phyloP scores from a whole-genome alignment of 2,113 vertebrate species.

The Perccottus glenii region DNA sequence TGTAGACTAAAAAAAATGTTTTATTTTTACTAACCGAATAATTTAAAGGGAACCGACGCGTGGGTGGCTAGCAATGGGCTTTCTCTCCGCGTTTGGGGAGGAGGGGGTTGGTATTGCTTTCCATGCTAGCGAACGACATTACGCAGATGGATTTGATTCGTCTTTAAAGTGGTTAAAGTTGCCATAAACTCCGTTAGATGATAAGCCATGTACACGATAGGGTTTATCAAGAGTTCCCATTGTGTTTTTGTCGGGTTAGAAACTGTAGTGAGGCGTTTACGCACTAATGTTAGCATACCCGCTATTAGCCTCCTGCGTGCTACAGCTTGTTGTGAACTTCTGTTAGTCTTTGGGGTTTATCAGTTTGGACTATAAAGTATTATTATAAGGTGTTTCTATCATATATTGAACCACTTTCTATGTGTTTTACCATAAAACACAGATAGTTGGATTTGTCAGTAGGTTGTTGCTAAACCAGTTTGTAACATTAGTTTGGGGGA shows the following conservation, averaged over 20 bases:
- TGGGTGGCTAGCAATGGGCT: constrained; percentile 61
- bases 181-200: constrained; percentile 34
- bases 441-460: not conserved
- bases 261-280: constrained; percentile 13
- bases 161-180: constrained; percentile 64
- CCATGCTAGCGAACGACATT: constrained; percentile 60
- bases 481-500: constrained; percentile 15
- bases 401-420: not conserved
- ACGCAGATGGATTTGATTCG: constrained; percentile 60
- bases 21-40: constrained; percentile 14
- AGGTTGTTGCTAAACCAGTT: constrained; percentile 42
- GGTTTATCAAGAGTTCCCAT: accelerated
- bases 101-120: constrained; percentile 60
- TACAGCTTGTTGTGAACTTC: constrained; percentile 26
- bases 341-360: not conserved
- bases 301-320: constrained; percentile 55
- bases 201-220: too few relatives aligned
- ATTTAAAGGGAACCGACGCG: constrained; percentile 66
- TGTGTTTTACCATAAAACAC: too few relatives aligned
- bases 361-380: not conserved
- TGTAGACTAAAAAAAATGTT: constrained; percentile 3
- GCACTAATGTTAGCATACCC: constrained; percentile 51
- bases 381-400: not conserved
- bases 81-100: constrained; percentile 57
- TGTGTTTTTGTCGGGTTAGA: not conserved